Base-by-base conservation (phyloP, 2,113 vertebrate species). In the Malurus cyaneus region DNA sequence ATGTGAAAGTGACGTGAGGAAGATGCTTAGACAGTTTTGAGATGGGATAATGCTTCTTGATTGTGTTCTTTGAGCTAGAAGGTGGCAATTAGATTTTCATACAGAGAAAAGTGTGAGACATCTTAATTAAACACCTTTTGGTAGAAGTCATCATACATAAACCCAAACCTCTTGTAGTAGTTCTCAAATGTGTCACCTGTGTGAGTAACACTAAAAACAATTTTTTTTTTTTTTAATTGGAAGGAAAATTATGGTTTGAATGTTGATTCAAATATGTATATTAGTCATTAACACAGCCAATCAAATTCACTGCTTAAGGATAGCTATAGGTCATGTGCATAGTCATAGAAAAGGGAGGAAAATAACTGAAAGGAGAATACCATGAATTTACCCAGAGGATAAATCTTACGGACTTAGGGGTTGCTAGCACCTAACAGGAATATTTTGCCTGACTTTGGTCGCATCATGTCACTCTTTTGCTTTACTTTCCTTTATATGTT, bases 101-200 rank as follows among this genome's bases (percentile, higher is more conserved):
- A 85, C 87, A 80, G 62, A 87, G 79, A 80, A 87, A 97, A 93
- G 96, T 97, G 98, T 94, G 97, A 98, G 97, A 98, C 97, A 96
- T 97, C 83, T 91, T 98, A 98, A 98, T 98, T 98, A 98, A 98
- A 98, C 98, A 98, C 98, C 97, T 98, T 96, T 98, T 96, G 46
- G 86, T 96, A 72, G 89, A 97, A 98, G 93, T 93, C 70, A 78
- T 90, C 39, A 66, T 73, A 36, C 14, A 84, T 96, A 95, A 97
- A 97, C 65, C 60, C 57, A 93, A 81, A 84, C 49, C 17, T 20
- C 77, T 95, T 94, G 60, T 93, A 89, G 87, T 90, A 95, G 59
- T 60, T 96, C 86, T 97, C 86, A 94, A 83, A 96, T 81, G 54
- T 95, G 92, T 96, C 73, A 94, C 89, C 67, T 89, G 66, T 69